Percentiles rank a stretch among this genome's conserved stretches.
Evolutionary conservation across 2,888 invertebrate species (phyloP).

Genomic region (Limulus polyphemus): DNA sequence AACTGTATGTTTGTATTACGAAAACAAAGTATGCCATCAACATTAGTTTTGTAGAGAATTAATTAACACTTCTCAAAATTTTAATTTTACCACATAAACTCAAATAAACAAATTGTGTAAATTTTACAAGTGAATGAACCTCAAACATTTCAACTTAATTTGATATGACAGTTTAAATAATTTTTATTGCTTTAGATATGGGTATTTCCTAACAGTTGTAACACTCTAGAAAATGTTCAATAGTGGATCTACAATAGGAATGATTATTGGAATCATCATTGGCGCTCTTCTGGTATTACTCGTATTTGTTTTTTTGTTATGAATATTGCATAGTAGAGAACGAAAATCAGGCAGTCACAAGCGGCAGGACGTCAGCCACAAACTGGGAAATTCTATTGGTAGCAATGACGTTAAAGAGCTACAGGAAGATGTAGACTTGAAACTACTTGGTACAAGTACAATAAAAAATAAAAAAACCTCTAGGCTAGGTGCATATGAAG

Average conservation of each 20-base stretch:
- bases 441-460: conserved; percentile 7
- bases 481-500: conserved; percentile 18
- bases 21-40: no score
- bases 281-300: conserved; percentile 18
- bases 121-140: no score
- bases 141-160: no score
- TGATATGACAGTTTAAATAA: no score
- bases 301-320: conserved; percentile 13
- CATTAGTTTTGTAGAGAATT: no score
- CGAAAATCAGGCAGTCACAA: conserved; percentile 15
- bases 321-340: conserved; percentile 12
- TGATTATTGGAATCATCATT: conserved; percentile 19
- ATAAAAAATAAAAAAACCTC: not conserved
- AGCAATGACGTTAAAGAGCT: conserved; percentile 14
- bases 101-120: no score
- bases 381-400: conserved; percentile 15
- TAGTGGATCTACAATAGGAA: conserved; percentile 7
- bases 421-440: conserved; percentile 9
- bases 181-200: no score
- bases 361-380: conserved; percentile 16
- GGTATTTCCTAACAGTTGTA: no score
- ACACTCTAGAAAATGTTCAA: not conserved
- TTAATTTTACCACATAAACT: no score
- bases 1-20: no score
- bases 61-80: no score